Base-by-base conservation (phyloP, 1,140 invertebrate genomes). In the Cyclina sinensis region DNA sequence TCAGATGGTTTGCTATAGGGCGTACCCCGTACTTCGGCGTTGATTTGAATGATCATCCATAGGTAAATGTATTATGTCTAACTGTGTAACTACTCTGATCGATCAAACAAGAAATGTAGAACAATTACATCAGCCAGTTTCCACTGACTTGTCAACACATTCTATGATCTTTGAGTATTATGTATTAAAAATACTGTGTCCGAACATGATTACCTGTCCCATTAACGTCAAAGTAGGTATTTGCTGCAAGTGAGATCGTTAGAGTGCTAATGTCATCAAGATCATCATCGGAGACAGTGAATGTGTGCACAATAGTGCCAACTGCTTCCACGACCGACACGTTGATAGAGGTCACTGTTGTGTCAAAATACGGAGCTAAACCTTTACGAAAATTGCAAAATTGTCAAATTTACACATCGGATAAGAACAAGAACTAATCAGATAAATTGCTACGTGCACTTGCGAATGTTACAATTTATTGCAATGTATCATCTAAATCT, bases 261-360 rank as follows among this genome's bases (percentile, higher is more conserved):
- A 83, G 46, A 14, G 57, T 30, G 37, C 81, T 83, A 9, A 70
- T 30, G 65, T 83, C 81, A 73, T 70, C 21, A 30, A 51, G 24
- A 37, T 83, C 81, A 43, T 83, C 81, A 43, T 83, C 81, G 27
- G 81, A 68, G 21, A 68, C 35, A n/a, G 81, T 48, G 2, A 83
- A 27, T 27, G 81, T 70, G 43, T 68, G 62, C 21, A 83, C 35
- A 51, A 62, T 70, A 24, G 21, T 83, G 37, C 81, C 81, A 0
- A 83, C 46, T 9, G 43, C 21, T 30, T 43, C 81, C 2, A 1
- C 27, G 1, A 30, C n/a, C 14, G 35, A 48, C 9, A 83, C 18
- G 21, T 39, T 32, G 21, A 51, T 18, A 4, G 81, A 43, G n/a
- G 59, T 83, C 27, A 70, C 59, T 18, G 59, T 70, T 21, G 32